A percentile compares a stretch with the other conserved stretches of the same genome.
Conservation (phyloP, 2,113 vertebrate genomes). For the Mobula birostris region DNA sequence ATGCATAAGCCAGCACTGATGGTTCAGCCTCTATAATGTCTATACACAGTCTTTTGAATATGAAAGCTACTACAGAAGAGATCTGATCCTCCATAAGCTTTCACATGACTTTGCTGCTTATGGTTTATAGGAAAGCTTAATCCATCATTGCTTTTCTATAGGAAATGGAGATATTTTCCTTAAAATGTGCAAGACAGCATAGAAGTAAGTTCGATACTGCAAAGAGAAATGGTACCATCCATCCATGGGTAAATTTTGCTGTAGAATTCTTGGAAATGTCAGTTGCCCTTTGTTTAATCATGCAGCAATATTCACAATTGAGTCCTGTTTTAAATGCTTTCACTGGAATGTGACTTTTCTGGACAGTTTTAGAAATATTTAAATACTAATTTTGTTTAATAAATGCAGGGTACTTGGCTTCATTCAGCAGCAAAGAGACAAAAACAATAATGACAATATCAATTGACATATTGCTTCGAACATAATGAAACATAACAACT, state of each 20-base stretch:
- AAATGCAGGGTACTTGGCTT: neutral
- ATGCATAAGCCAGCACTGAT: neutral
- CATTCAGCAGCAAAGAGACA: too few species aligned
- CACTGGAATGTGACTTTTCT: neutral
- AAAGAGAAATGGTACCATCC: neutral
- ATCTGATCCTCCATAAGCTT: neutral
- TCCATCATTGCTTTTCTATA: neutral
- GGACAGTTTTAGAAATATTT: neutral
- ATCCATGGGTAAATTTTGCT: neutral
- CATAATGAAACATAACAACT: neutral
- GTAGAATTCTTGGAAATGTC: neutral
- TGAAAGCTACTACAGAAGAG: neutral
- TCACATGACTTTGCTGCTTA: neutral
- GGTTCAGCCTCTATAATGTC: neutral
- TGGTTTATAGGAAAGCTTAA: neutral
- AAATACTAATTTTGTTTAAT: neutral
- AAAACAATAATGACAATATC: too few species aligned
- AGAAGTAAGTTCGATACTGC: neutral
- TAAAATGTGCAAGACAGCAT: neutral
- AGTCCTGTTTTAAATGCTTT: neutral
- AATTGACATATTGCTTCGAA: too few species aligned
- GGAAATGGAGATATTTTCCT: neutral
- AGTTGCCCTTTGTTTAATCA: neutral
- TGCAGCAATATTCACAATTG: neutral
- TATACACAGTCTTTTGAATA: neutral